These are phyloP conservation scores for Gastrophysa polygoni DNA, from an alignment of 2,888 invertebrate species.

Conservation along the genomic window DNA sequence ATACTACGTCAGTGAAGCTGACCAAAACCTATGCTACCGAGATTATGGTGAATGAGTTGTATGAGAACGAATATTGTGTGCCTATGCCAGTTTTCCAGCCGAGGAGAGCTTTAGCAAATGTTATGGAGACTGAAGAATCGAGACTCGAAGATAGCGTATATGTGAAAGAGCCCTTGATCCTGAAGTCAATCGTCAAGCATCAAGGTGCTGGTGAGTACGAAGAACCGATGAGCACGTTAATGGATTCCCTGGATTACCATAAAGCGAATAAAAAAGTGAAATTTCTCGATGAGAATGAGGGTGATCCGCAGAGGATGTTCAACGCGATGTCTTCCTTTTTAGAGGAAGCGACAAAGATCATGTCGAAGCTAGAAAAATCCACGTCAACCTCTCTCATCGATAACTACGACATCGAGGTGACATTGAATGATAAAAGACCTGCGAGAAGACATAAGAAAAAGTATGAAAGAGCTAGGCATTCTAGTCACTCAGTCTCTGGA, in stretches of 20 bases:
- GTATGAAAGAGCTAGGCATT: background rate
- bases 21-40: slow-evolving; percentile 46
- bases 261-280: slow-evolving; percentile 46
- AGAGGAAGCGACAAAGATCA: slow-evolving; percentile 56
- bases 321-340: slow-evolving; percentile 57
- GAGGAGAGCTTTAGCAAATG: slow-evolving; percentile 28
- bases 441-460: slow-evolving; percentile 24
- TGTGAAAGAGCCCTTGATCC: slow-evolving; percentile 42
- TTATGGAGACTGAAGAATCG: slow-evolving; percentile 16
- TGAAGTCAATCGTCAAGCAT: slow-evolving; percentile 49
- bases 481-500: background rate
- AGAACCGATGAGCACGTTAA: slow-evolving; percentile 15
- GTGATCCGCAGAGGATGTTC: slow-evolving; percentile 48
- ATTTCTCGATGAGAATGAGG: slow-evolving; percentile 34
- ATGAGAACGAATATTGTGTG: slow-evolving; percentile 34
- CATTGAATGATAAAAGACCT: slow-evolving; percentile 44
- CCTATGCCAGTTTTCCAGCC: slow-evolving; percentile 39
- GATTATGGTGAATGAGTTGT: slow-evolving; percentile 34
- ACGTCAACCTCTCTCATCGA: slow-evolving; percentile 38
- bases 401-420: slow-evolving; percentile 52
- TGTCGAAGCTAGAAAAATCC: slow-evolving; percentile 50
- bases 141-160: slow-evolving; percentile 36
- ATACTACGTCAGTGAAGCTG: slow-evolving; percentile 37
- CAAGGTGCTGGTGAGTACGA: slow-evolving; percentile 25
- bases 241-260: slow-evolving; percentile 49